Evolutionary conservation across 2,888 invertebrate genomes (phyloP), one percentile per base, ranked within the genome.

Genomic region (Gryllus longicercus): DNA sequence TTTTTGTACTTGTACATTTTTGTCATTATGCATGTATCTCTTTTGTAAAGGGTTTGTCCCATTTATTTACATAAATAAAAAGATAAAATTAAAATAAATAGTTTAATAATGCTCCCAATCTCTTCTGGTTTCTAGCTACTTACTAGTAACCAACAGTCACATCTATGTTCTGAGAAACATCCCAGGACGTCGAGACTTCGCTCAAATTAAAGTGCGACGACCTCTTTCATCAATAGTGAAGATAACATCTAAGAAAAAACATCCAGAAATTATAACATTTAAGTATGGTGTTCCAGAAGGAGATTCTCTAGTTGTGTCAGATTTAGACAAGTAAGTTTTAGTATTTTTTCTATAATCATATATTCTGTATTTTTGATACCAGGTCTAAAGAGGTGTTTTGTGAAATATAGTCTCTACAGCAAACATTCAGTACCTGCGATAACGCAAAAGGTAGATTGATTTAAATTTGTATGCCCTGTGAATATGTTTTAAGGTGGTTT

Each of bases 201-300:
- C 95, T 0, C 94, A 95, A 86, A 92, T 98, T 0, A 93, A 96
- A 85, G 95, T 96, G 0, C 92, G 95, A 82, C 91, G 98, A 80
- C 95, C 96, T 0, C 89, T 99, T 79, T 94, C 96, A 2, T 95
- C 95, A 79, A 96, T 99, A 84, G 96, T 98, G 12, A 97, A 96
- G 89, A 99, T 99, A 82, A 99, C 99, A 1, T 97, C 98, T 16
- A 96, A 97, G 86, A 97, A 97, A 87, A 92, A 94, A 80, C 95
- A 96, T 86, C 98, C 98, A 0, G 97, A 99, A 88, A 89, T 99
- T 84, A 97, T 99, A 82, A 99, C 99, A 1, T 98, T 99, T 87
- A 97, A 97, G 87, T 98, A 98, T 86, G 97, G 98, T 8, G 91
- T 93, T 80, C 93, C 93, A 2, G 93, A 95, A 86, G 95, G 94